These are phyloP conservation scores for Orthosia gracilis DNA, from an alignment of 2,888 invertebrate species.

Conservation along the genomic window DNA sequence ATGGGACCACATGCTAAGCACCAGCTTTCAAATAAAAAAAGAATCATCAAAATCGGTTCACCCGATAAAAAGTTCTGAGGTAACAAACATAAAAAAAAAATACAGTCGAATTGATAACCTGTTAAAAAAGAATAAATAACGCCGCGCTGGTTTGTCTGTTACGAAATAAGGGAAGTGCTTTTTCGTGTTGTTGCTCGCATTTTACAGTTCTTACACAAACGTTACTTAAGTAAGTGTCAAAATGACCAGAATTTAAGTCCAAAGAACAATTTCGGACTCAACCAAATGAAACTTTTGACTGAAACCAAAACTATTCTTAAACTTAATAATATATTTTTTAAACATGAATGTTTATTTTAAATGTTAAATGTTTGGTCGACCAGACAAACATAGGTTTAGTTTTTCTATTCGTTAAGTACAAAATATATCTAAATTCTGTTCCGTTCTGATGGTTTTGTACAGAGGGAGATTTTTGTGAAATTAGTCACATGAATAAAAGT, in stretches of 20 bases:
- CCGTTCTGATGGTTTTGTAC: slow-evolving; percentile 5
- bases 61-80: no score
- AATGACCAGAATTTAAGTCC: neutral
- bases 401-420: neutral
- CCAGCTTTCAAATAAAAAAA: no score
- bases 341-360: no score
- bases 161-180: neutral
- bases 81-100: no score
- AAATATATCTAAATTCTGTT: slow-evolving; percentile 11
- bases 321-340: neutral
- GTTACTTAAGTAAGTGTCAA: neutral
- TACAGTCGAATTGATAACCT: no score
- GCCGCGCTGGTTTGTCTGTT: no score
- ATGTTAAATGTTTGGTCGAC: no score
- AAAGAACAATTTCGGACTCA: neutral
- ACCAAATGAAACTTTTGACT: neutral
- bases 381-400: neutral
- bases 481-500: neutral
- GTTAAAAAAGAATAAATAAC: no score
- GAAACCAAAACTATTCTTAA: no score
- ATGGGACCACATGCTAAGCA: no score
- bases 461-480: neutral
- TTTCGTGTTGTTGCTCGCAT: neutral
- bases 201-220: neutral
- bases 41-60: no score